Base-by-base conservation (phyloP, 2,797 vertebrate genomes). In the Hydrocynus forskahlii region DNA sequence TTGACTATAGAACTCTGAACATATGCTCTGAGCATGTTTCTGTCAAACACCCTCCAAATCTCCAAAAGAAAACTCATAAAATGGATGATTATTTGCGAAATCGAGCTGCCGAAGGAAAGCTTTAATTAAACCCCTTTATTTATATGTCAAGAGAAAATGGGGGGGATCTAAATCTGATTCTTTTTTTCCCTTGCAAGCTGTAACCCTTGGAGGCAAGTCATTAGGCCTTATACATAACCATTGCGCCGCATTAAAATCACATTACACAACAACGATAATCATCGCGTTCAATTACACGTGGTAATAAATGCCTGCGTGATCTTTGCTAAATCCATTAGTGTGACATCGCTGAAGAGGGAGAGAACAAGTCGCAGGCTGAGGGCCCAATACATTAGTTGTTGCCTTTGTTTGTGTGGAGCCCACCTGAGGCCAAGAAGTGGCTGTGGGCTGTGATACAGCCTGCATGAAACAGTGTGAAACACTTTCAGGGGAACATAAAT, bases 251-350 rank as follows among this genome's bases (percentile, higher is more conserved):
- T 95, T 94, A 95, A 95, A 95, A 95, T 94, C 94, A 91, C 94
- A 95, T 95, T 95, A 95, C 93, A 95, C 93, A 94, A 94, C 93
- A 94, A 94, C 91, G 87, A 94, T 94, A 94, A 95, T 94, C 93
- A 95, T 94, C 93, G 92, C 93, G 93, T 94, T 94, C 93, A 95
- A 94, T 95, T 95, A 95, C 92, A 94, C 91, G 88, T 92, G 92
- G 93, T 93, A 94, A 95, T 94, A 94, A 94, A 95, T 94, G 94
- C 92, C 90, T 88, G 69, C 88, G 86, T 91, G 91, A 94, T 93
- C 93, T 92, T 91, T 89, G 91, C 91, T 93, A 94, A 94, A 94
- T 95, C 93, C 93, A 95, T 95, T 94, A 94, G 92, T 86, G 89
- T 77, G 77, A 74, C 85, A 83, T 84, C 81, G 45, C 88, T 86